phyloP scores from a whole-genome alignment of 2,888 invertebrate genomes.

The Thereva nobilitata region DNA sequence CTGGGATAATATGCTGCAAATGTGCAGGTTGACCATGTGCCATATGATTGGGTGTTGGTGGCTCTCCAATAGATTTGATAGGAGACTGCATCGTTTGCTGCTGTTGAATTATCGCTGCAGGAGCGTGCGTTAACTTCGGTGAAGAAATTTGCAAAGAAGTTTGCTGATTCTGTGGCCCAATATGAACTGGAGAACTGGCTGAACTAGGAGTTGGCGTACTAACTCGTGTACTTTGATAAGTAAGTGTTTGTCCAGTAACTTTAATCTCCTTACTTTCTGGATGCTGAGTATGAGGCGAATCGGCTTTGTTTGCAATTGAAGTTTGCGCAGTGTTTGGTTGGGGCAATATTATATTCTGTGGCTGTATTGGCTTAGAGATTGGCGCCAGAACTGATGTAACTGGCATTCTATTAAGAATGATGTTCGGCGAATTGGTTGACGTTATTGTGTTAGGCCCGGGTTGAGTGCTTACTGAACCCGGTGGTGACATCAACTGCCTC shows the following conservation, averaged over 20 bases:
- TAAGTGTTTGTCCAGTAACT: conserved; percentile 22
- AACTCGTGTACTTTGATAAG: conserved; percentile 36
- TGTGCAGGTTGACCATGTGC: conserved; percentile 37
- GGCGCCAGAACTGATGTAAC: conserved; percentile 64
- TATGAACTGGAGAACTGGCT: conserved; percentile 47
- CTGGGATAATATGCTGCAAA: conserved; percentile 46
- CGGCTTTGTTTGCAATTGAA: conserved; percentile 33
- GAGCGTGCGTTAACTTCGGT: conserved; percentile 38
- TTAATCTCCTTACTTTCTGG: conserved; percentile 34
- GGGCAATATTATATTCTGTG: conserved; percentile 58
- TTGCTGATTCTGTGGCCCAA: conserved; percentile 56
- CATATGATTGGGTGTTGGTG: conserved; percentile 22
- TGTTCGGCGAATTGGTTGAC: conserved; percentile 46
- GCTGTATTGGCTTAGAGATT: conserved; percentile 63
- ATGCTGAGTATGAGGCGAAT: conserved; percentile 1
- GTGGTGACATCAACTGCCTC: conserved; percentile 40
- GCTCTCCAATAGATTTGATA: conserved; percentile 56
- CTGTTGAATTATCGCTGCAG: conserved; percentile 8
- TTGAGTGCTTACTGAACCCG: conserved; percentile 36
- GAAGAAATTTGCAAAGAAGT: conserved; percentile 54
- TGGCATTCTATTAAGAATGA: conserved; percentile 61
- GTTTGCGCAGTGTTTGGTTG: conserved; percentile 54
- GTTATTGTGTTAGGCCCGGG: conserved; percentile 56
- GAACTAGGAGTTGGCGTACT: conserved; percentile 46
- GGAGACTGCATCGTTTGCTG: conserved; percentile 23